Conservation (phyloP, 1,140 invertebrate genomes). For the Goniozus legneri region DNA sequence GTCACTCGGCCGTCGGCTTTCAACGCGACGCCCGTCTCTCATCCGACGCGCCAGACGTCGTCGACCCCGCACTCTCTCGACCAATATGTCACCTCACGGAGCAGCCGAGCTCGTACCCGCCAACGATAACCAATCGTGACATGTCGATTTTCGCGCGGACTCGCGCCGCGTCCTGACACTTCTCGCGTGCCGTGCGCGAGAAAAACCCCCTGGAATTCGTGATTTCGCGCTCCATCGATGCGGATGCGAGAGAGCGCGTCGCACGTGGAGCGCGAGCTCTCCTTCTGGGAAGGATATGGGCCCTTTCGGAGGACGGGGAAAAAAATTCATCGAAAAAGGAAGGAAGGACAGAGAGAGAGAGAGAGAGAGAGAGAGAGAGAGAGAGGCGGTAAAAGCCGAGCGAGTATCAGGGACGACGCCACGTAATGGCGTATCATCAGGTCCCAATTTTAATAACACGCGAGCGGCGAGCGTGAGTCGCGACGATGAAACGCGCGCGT, state of each 20-base stretch:
- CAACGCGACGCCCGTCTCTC: constrained; percentile 40
- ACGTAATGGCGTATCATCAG: constrained; percentile 26
- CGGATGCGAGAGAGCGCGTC: too few relatives aligned
- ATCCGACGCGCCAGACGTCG: constrained; percentile 32
- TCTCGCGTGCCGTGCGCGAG: too few relatives aligned
- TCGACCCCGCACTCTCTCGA: too few relatives aligned
- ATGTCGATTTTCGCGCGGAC: too few relatives aligned
- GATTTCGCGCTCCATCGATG: too few relatives aligned
- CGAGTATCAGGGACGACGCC: not conserved
- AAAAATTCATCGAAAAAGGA: not conserved
- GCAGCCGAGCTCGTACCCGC: too few relatives aligned
- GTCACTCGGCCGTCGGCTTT: constrained; percentile 43
- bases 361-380: constrained; percentile 6
- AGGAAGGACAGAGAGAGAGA: constrained; percentile 15
- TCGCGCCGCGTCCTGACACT: too few relatives aligned
- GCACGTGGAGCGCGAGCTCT: too few relatives aligned
- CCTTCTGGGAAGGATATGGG: not conserved
- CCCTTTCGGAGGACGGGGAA: not conserved
- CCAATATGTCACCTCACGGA: too few relatives aligned
- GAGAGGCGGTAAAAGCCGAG: not conserved
- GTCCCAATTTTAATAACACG: constrained; percentile 31
- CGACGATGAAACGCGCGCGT: not conserved
- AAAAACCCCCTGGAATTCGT: too few relatives aligned
- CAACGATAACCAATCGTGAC: too few relatives aligned
- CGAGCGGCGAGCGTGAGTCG: not conserved